Percentiles rank a stretch among this genome's conserved stretches.
phyloP scores from a whole-genome alignment of 2,888 invertebrate species.

The Stegana nigrithorax region DNA sequence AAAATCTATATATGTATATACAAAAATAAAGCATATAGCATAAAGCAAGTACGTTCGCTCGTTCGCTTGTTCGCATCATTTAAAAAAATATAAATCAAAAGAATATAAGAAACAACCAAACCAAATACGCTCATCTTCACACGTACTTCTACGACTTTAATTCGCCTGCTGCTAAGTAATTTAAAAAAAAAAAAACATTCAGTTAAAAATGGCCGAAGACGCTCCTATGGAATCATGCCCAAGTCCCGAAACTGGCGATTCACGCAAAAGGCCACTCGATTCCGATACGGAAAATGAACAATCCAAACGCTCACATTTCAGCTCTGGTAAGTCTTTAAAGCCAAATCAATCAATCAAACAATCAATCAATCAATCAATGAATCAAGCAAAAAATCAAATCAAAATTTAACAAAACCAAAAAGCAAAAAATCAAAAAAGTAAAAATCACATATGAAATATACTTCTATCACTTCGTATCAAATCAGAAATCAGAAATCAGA shows the following conservation, averaged over 20 bases:
- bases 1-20: neutral
- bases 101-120: constrained; percentile 25
- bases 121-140: constrained; percentile 14
- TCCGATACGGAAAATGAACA: constrained; percentile 86
- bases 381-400: no score
- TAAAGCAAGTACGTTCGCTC: neutral
- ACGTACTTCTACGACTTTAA: neutral
- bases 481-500: no score
- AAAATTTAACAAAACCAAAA: no score
- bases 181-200: constrained; percentile 49
- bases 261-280: constrained; percentile 90
- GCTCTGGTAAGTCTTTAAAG: constrained; percentile 78
- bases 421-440: no score
- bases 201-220: constrained; percentile 83
- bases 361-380: neutral
- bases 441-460: no score
- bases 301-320: constrained; percentile 90
- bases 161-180: neutral
- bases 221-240: constrained; percentile 94
- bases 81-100: constrained; percentile 26
- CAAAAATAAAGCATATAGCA: neutral
- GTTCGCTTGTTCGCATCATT: neutral
- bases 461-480: no score
- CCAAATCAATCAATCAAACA: constrained; percentile 22
- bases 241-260: constrained; percentile 89